Evolutionary conservation across 92 coral and sea anemone species (phyloP).

Genomic region (Desmophyllum pertusum): DNA sequence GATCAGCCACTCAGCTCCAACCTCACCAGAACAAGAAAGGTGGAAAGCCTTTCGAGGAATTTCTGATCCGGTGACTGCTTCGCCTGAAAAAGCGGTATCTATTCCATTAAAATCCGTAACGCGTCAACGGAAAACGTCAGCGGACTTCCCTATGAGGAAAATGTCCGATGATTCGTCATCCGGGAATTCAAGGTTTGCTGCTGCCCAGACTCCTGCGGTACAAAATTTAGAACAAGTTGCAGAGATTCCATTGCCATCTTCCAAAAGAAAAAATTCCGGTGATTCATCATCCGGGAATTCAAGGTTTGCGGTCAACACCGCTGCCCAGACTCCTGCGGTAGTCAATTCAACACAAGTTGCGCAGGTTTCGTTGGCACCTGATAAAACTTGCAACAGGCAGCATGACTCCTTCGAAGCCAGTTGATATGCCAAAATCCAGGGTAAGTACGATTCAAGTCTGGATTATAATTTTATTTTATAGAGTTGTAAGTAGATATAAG

Average conservation of each 20-base stretch:
- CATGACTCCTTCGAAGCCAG: not conserved
- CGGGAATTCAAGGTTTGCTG: not conserved
- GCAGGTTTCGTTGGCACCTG: not conserved
- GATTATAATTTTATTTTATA: not conserved
- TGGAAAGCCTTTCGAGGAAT: not conserved
- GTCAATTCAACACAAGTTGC: slow-evolving; percentile 3
- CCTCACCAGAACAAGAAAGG: slow-evolving; percentile 33
- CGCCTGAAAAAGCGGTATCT: slow-evolving; percentile 13
- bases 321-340: not conserved
- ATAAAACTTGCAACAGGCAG: not conserved
- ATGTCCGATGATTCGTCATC: slow-evolving; percentile 1
- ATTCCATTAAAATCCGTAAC: slow-evolving; percentile 2
- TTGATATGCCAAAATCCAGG: slow-evolving; percentile 19
- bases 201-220: not conserved
- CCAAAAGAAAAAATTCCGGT: slow-evolving; percentile 3
- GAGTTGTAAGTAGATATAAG: not conserved
- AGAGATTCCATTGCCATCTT: not conserved
- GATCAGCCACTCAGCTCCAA: slow-evolving; percentile 39
- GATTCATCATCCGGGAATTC: slow-evolving; percentile 11
- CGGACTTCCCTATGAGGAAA: slow-evolving; percentile 4
- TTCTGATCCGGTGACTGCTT: slow-evolving; percentile 14
- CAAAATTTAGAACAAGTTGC: not conserved
- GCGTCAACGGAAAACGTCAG: slow-evolving; percentile 1
- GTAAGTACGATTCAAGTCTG: too few species aligned
- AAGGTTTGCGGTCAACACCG: slow-evolving; percentile 15